These are phyloP conservation scores for Hydrocynus forskahlii DNA, from an alignment of 2,797 vertebrate species.

Conservation along the genomic window DNA sequence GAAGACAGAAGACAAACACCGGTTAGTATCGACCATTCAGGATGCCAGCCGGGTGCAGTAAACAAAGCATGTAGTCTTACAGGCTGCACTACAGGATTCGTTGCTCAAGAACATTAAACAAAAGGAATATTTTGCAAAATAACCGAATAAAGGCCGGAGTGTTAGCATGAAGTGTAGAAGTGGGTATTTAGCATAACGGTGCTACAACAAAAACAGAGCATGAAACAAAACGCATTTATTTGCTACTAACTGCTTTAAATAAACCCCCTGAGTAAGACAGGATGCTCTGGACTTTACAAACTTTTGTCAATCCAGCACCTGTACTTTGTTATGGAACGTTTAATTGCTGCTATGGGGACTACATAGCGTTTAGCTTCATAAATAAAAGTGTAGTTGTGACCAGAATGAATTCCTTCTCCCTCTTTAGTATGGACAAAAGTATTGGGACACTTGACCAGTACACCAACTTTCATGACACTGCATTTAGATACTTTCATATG, in stretches of 20 bases:
- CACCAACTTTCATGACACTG: too few species aligned
- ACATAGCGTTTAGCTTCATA: too few species aligned
- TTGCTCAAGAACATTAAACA: background rate
- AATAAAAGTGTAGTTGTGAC: too few species aligned
- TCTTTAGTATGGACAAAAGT: too few species aligned
- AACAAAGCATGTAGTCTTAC: slow-evolving; percentile 31
- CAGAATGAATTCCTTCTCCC: too few species aligned
- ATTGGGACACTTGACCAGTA: too few species aligned
- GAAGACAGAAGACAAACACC: slow-evolving; percentile 77
- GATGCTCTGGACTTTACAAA: background rate
- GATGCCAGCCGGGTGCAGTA: slow-evolving; percentile 62
- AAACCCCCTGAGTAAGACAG: background rate
- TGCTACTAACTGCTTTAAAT: too few species aligned
- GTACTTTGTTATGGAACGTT: too few species aligned
- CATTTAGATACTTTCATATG: too few species aligned
- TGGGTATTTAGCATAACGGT: background rate
- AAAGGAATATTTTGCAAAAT: too few species aligned
- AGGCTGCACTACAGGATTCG: background rate
- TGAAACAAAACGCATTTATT: background rate
- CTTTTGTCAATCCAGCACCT: too few species aligned
- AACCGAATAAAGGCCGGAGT: background rate
- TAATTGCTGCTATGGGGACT: too few species aligned
- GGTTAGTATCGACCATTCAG: slow-evolving; percentile 71
- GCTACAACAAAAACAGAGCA: background rate
- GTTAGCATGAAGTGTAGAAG: background rate